These are phyloP conservation scores for Petrocephalus zakoni DNA, from an alignment of 2,113 vertebrate genomes.

Conservation along the genomic window DNA sequence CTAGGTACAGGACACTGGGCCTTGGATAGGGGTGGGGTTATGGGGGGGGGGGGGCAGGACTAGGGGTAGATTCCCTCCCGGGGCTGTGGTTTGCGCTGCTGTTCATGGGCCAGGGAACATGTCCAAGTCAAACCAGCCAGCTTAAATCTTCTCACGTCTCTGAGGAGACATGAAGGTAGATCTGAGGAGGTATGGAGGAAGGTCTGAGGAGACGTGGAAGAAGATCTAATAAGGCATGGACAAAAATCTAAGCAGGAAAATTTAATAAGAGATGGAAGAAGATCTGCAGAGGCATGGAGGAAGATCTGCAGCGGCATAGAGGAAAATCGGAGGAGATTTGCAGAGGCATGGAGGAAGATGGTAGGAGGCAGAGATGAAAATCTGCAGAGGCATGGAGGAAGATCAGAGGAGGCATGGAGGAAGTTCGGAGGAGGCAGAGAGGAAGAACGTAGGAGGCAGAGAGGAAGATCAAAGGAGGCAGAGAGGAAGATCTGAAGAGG, in stretches of 20 bases:
- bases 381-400: background rate
- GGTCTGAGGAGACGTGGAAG: background rate
- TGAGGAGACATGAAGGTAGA: background rate
- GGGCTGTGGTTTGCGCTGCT: background rate
- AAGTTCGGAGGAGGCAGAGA: no score
- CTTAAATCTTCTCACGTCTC: background rate
- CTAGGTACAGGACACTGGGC: constrained; percentile 16
- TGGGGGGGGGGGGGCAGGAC: no score
- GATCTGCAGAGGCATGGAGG: background rate
- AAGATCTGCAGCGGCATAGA: background rate
- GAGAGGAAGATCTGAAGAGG: background rate
- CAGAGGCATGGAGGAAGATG: background rate
- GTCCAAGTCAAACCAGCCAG: background rate
- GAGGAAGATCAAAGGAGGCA: background rate
- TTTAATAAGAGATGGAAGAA: background rate
- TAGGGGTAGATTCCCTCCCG: background rate
- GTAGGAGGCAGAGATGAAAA: background rate
- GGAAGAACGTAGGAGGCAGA: background rate
- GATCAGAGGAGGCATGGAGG: background rate
- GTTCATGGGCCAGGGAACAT: background rate
- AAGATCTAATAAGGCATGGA: background rate
- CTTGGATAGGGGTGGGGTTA: background rate
- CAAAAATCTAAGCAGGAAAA: background rate
- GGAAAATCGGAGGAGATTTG: no score
- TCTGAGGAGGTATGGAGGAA: background rate